Conservation (phyloP, 1,140 invertebrate genomes). For the Anastrepha ludens region DNA sequence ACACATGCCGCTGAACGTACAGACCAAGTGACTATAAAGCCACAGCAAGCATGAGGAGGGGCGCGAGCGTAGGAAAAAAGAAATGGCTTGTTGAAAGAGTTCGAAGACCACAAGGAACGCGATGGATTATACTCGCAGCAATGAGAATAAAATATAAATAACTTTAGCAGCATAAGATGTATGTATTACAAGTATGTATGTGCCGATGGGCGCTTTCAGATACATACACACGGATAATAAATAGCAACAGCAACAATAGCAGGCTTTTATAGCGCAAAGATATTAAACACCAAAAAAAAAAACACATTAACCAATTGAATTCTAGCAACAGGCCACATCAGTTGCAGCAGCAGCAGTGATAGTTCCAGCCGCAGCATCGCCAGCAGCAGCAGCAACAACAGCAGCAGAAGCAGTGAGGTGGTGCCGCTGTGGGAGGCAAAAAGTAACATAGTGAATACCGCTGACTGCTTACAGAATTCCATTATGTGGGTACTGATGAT, state of each 20-base stretch:
- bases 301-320: conserved; percentile 4
- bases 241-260: background rate
- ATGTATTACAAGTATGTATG: background rate
- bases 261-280: background rate
- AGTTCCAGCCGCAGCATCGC: conserved; percentile 32
- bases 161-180: background rate
- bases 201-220: background rate
- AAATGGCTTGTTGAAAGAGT: conserved; percentile 19
- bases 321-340: conserved; percentile 45
- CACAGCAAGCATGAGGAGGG: background rate
- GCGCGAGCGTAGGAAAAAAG: background rate
- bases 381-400: background rate
- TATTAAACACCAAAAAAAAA: background rate
- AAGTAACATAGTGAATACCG: background rate
- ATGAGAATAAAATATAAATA: conserved; percentile 24
- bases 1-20: background rate
- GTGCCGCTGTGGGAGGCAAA: conserved; percentile 43
- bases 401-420: background rate
- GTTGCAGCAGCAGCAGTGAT: conserved; percentile 21
- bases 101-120: conserved; percentile 33
- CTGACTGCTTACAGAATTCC: conserved; percentile 23
- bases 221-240: conserved; percentile 18
- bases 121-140: background rate
- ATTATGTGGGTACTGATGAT: background rate
- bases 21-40: conserved; percentile 34